phyloP scores from a whole-genome alignment of 2,113 vertebrate species.

The Channa argus region DNA sequence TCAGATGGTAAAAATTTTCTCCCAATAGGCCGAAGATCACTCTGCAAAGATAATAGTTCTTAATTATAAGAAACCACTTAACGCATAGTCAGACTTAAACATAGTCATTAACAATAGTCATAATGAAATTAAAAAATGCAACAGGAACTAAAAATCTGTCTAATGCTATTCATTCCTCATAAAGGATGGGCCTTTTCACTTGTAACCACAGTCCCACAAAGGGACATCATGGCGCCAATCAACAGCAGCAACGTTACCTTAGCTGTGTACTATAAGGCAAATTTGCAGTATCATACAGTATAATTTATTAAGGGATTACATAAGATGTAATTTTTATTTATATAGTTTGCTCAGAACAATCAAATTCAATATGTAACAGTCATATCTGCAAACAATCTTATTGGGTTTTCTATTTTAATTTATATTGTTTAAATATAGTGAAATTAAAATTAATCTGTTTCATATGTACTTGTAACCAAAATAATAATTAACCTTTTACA shows the following conservation, averaged over 20 bases:
- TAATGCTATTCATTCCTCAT: neutral
- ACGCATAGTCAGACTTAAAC: neutral
- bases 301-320: too few relatives aligned
- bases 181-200: neutral
- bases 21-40: conserved; percentile 94
- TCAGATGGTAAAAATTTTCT: conserved; percentile 92
- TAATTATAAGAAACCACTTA: neutral
- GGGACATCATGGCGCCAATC: neutral
- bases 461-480: neutral
- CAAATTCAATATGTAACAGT: too few relatives aligned
- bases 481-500: neutral
- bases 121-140: neutral
- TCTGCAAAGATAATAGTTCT: conserved; percentile 83
- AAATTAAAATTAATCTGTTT: too few relatives aligned
- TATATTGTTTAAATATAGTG: too few relatives aligned
- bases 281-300: neutral
- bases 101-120: neutral
- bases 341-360: too few relatives aligned
- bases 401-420: too few relatives aligned
- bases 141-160: neutral
- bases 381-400: too few relatives aligned
- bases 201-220: neutral
- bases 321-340: too few relatives aligned
- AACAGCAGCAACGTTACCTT: neutral
- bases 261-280: neutral